Evolutionary conservation across 2,888 invertebrate species (phyloP), one percentile per base, ranked within the genome.

Genomic region (Myopa tessellatipennis): DNA sequence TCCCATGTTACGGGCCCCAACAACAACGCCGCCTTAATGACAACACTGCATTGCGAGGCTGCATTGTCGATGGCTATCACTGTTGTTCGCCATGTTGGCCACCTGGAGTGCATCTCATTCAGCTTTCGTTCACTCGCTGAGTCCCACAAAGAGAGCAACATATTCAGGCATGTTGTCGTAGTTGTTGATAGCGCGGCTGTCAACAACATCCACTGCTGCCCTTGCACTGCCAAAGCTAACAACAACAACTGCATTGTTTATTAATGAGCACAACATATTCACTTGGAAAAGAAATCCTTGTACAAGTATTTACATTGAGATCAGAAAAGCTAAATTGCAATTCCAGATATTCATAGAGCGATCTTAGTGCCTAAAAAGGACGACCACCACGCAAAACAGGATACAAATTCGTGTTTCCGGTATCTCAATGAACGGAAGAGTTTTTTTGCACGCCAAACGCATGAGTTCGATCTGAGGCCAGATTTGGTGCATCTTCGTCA

Each of bases 51-150:
- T 52, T 65, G 67, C 74, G 65, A 65, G 18, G 45, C 60, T 8
- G 45, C 34, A 26, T 26, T 74, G 50, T 74, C 65, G 67, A 74
- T 74, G 18, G 63, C 65, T 52, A 74, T 74, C 74, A 67, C 74
- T 60, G 70, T 69, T 69, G 61, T 76, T 61, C 61, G 18, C 61
- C 16, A 34, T 50, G 61, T 60, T 76, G 76, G 52, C 76, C 76
- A 76, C 76, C 76, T 76, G 76, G 76, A 61, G 70, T 40, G 75
- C 68, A 55, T 26, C 2, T 26, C 68, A 69, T 68, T 75, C 18
- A 58, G 40, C 45, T 58, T 60, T 75, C 74, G 50, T 73, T 40
- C 58, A 16, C 12, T 36, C 12, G 14, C 18, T 45, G 50, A 14
- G 55, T 10, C 55, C 50, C 16, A 10, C 50, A 26, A 50, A 50